Base-by-base conservation (phyloP, 2,888 invertebrate species). In the Cotesia congregata region DNA sequence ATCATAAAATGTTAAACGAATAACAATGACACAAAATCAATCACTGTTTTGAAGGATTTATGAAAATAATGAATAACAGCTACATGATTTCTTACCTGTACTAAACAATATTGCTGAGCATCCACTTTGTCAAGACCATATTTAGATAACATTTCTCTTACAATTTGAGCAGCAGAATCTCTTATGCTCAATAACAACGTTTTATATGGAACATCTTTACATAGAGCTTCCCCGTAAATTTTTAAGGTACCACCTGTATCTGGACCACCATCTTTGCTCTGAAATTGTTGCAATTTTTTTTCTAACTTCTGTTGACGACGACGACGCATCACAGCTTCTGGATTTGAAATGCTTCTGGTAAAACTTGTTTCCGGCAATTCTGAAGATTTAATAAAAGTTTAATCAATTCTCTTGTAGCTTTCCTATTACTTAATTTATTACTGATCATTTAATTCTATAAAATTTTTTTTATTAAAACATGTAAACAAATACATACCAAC, bases 271-370 rank as follows among this genome's bases (percentile, higher is more conserved):
- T 98, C 98, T 89, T 97, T 95, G 75, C 96, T 96, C 79, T 97
- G 93, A 91, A 98, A 98, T 90, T 98, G 97, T 88, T 98, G 97
- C 86, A 99, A 91, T 90, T 98, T 98, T 87, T 96, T 94, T 90
- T 99, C 99, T 74, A 99, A 92, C 89, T 98, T 98, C 90, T 98
- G 98, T 87, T 99, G 98, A 38, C 99, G 92, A 74, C 98, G 92
- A 72, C 98, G 93, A 80, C 98, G 93, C 99, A 99, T 99, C 84
- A 99, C 99, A 79, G 98, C 98, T 92, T 99, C 99, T 2, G 99
- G 99, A 92, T 99, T 99, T 80, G 98, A 99, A 89, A 99, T 99
- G 85, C 98, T 98, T 86, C 99, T 93, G 70, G 99, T 99, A 91
- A 99, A 99, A 85, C 97, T 98, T 72, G 98, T 98, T 91, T 99